Evolutionary conservation across 2,888 invertebrate genomes (phyloP), one percentile per base, ranked within the genome.

Genomic region (Tetragonula carbonaria): DNA sequence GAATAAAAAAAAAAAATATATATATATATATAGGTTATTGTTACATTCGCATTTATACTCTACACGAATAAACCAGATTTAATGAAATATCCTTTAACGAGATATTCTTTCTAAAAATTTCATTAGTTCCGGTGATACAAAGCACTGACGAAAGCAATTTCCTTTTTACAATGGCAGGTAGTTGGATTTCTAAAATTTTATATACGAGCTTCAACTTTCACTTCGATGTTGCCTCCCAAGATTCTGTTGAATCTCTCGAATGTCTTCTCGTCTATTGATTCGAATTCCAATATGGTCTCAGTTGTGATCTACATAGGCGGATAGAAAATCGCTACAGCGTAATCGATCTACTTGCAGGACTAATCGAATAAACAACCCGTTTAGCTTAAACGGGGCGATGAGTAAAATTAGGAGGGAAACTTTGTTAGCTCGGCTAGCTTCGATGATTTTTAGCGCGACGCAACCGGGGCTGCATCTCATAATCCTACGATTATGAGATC

Each of bases 301-400:
- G 51, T 70, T 65, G 38, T 21, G 57, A 16, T n/a, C 28, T 18
- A 51, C 53, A n/a, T 8, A 50, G 53, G 53, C 13, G 66, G 33
- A 38, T 63, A 57, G 73, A 51, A 57, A 62, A 80, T 67, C 55
- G 67, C 50, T 28, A 53, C n/a, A 23, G 45, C 50, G 63, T 82
- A 62, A 72, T 80, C 82, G 74, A 82, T 67, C 59, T 50, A 74
- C 53, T 38, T 53, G 67, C 67, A 6, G 14, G 28, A 53, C 18
- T 82, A 82, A 82, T 80, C 62, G 75, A 75, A 82, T 82, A 13
- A 68, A 14, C n/a, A 13, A 21, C n/a, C 45, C 33, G 66, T 57
- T 80, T 21, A 57, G 65, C 57, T 78, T 23, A 63, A 70, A 55
- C 78, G 70, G 38, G 28, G 50, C 71, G 65, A 38, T 57, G 18